These are phyloP conservation scores for Drosophila cyrtoloma DNA, from an alignment of 2,888 invertebrate species.

Conservation along the genomic window DNA sequence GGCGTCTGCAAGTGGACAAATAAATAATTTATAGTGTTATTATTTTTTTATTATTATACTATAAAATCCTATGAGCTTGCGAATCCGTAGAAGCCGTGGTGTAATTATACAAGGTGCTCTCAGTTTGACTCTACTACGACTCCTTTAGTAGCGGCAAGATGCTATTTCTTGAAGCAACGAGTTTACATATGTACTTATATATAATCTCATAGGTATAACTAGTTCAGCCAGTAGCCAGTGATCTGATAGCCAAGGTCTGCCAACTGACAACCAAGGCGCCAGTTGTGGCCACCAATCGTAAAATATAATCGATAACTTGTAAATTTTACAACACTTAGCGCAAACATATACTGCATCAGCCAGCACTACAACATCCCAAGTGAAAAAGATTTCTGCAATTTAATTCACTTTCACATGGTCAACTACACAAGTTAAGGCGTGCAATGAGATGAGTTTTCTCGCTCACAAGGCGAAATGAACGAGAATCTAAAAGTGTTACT, in stretches of 20 bases:
- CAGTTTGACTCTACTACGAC: neutral
- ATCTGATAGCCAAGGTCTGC: neutral
- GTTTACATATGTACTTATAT: neutral
- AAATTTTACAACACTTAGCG: neutral
- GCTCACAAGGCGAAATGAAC: neutral
- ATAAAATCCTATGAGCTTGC: neutral
- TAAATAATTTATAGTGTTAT: conserved; percentile 59
- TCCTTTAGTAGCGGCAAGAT: neutral
- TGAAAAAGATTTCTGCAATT: neutral
- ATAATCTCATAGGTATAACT: neutral
- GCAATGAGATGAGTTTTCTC: neutral
- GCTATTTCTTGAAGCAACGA: neutral
- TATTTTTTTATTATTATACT: neutral
- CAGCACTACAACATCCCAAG: neutral
- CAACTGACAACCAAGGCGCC: neutral
- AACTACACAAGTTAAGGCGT: neutral
- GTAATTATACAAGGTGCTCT: neutral
- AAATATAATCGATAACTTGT: neutral
- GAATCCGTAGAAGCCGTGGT: neutral
- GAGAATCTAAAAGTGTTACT: neutral
- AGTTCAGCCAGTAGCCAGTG: neutral
- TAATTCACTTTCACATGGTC: neutral
- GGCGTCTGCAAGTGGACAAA: conserved; percentile 65
- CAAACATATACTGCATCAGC: neutral
- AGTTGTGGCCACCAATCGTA: neutral